These are phyloP conservation scores for Phalloptychus januarius DNA, from an alignment of 2,797 vertebrate genomes.

Conservation along the genomic window DNA sequence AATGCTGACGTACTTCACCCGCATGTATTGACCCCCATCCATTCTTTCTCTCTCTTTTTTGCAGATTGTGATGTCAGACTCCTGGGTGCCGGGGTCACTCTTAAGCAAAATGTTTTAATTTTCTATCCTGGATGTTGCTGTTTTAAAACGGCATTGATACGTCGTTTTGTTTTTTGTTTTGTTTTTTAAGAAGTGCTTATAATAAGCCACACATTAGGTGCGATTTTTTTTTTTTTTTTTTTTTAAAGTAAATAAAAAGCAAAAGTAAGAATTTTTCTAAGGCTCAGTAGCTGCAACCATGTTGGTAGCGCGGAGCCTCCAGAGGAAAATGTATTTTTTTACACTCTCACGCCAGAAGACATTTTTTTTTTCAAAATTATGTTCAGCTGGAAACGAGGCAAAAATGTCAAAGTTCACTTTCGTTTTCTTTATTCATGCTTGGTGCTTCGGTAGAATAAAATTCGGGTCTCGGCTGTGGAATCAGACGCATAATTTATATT, in stretches of 20 bases:
- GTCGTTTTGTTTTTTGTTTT: too few relatives aligned
- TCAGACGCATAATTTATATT: slow-evolving; percentile 51
- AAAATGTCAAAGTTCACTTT: slow-evolving; percentile 29
- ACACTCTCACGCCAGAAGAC: slow-evolving; percentile 50
- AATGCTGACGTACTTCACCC: slow-evolving; percentile 66
- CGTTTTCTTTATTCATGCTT: slow-evolving; percentile 27
- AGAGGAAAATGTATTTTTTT: slow-evolving; percentile 72
- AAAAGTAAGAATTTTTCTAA: slow-evolving; percentile 57
- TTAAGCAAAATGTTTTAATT: slow-evolving; percentile 70
- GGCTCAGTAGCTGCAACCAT: slow-evolving; percentile 76
- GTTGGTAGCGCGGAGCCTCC: slow-evolving; percentile 74
- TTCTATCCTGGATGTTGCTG: slow-evolving; percentile 74
- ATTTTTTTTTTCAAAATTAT: slow-evolving; percentile 46
- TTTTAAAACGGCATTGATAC: slow-evolving; percentile 73
- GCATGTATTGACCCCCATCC: slow-evolving; percentile 86
- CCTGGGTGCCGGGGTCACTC: slow-evolving; percentile 89
- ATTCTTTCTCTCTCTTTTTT: slow-evolving; percentile 79
- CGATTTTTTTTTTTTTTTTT: slow-evolving; percentile 79
- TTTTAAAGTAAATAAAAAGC: slow-evolving; percentile 63
- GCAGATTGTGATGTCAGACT: slow-evolving; percentile 96
- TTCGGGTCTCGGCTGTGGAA: slow-evolving; percentile 43
- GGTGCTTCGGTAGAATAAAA: slow-evolving; percentile 26
- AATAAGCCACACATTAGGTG: slow-evolving; percentile 66
- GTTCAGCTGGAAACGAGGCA: slow-evolving; percentile 41
- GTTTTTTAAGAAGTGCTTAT: slow-evolving; percentile 58